Percentiles rank a stretch among this genome's conserved stretches.
Evolutionary conservation across 2,888 invertebrate species (phyloP).

Genomic region (Taenaris catops): DNA sequence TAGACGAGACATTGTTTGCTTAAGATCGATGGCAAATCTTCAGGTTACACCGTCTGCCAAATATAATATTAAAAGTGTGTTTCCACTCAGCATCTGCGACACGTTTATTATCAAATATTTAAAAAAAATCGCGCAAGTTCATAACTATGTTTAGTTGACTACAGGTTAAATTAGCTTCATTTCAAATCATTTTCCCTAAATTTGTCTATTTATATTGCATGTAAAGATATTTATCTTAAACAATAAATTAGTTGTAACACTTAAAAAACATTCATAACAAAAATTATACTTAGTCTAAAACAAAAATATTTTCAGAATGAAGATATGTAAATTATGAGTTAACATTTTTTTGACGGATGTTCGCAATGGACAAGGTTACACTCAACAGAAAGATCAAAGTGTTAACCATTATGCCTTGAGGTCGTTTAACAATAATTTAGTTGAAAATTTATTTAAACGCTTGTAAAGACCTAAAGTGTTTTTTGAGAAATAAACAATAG

Average conservation of each 20-base stretch:
- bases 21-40: conserved; percentile 23
- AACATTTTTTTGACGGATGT: background rate
- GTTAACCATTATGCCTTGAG: conserved; percentile 18
- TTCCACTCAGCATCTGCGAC: background rate
- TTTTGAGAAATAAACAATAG: conserved; percentile 14
- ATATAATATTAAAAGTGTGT: conserved; percentile 3
- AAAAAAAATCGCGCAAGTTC: too few species aligned
- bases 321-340: too few species aligned
- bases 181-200: too few species aligned
- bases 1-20: conserved; percentile 27
- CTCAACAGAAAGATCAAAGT: conserved; percentile 26
- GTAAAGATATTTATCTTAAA: too few species aligned
- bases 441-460: conserved; percentile 27
- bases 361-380: background rate
- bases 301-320: too few species aligned
- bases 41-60: conserved; percentile 24
- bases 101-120: too few species aligned
- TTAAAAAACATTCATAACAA: too few species aligned
- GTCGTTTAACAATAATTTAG: conserved; percentile 27
- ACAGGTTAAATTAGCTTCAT: too few species aligned
- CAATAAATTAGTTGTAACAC: too few species aligned
- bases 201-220: too few species aligned
- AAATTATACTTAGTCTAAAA: too few species aligned
- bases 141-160: too few species aligned
- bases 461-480: conserved; percentile 23